Conservation (phyloP, 2,888 invertebrate genomes). For the Sisyra terminalis region DNA sequence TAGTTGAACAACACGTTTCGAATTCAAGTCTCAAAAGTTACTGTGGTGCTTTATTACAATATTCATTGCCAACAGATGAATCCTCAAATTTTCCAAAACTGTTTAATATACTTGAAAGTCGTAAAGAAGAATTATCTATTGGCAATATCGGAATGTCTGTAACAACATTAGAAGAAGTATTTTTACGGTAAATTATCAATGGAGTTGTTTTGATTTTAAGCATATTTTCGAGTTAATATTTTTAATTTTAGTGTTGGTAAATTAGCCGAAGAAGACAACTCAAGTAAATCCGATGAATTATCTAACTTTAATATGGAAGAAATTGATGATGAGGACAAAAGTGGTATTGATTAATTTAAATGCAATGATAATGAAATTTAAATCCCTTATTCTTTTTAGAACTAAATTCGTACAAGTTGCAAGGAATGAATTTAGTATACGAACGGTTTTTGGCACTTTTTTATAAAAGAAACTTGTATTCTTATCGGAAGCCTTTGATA, state of each 20-base stretch:
- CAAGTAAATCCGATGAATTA: too few relatives aligned
- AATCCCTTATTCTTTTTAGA: too few relatives aligned
- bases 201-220: too few relatives aligned
- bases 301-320: too few relatives aligned
- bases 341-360: too few relatives aligned
- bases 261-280: not conserved
- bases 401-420: too few relatives aligned
- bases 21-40: constrained; percentile 24
- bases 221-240: not conserved
- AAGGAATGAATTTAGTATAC: too few relatives aligned
- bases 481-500: too few relatives aligned
- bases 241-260: not conserved
- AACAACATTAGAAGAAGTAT: constrained; percentile 88
- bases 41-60: constrained; percentile 29
- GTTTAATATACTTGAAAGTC: constrained; percentile 43
- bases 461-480: too few relatives aligned
- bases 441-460: too few relatives aligned
- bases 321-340: too few relatives aligned
- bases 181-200: constrained; percentile 45
- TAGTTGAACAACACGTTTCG: constrained; percentile 25
- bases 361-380: too few relatives aligned
- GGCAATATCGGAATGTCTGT: constrained; percentile 66
- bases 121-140: constrained; percentile 42
- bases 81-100: constrained; percentile 39
- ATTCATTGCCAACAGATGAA: constrained; percentile 36